Conservation (phyloP, 2,888 invertebrate species). For the Chromoteleia sp. region DNA sequence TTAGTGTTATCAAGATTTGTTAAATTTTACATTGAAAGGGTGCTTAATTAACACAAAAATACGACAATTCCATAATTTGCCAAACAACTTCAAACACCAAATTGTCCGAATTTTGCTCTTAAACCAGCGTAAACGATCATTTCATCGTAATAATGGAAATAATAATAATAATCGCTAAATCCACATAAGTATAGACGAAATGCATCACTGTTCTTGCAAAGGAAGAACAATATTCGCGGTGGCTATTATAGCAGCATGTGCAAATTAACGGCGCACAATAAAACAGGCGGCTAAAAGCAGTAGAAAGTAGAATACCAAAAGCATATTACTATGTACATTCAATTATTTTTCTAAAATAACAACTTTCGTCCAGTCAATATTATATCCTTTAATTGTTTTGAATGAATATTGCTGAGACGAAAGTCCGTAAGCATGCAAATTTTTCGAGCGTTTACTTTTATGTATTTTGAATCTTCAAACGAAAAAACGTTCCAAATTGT, state of each 20-base stretch:
- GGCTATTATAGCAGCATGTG: conserved; percentile 63
- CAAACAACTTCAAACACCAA: conserved; percentile 4
- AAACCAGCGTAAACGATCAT: conserved; percentile 24
- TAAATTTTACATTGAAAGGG: not conserved
- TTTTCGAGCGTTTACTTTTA: conserved; percentile 18
- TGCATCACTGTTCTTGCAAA: conserved; percentile 42
- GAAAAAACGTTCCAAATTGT: conserved; percentile 13
- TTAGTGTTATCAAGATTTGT: too few species aligned
- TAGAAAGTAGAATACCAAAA: conserved; percentile 61
- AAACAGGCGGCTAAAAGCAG: conserved; percentile 67
- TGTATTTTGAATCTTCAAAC: conserved; percentile 9
- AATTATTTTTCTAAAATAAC: conserved; percentile 45
- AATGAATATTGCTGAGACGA: conserved; percentile 1
- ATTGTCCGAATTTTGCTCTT: conserved; percentile 1
- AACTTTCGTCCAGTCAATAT: conserved; percentile 22
- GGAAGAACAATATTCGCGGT: conserved; percentile 32
- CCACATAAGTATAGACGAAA: conserved; percentile 32
- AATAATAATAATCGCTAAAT: conserved; percentile 19
- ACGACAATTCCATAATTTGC: not conserved
- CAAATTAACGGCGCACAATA: conserved; percentile 54
- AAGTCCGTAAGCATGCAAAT: conserved; percentile 26
- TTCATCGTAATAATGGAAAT: conserved; percentile 6
- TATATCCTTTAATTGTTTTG: not conserved
- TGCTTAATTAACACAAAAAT: conserved; percentile 16
- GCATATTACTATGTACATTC: conserved; percentile 65